A percentile compares a stretch with the other conserved stretches of the same genome.
Evolutionary conservation across 2,888 invertebrate species (phyloP).

Genomic region (Epistrophe grossulariae): DNA sequence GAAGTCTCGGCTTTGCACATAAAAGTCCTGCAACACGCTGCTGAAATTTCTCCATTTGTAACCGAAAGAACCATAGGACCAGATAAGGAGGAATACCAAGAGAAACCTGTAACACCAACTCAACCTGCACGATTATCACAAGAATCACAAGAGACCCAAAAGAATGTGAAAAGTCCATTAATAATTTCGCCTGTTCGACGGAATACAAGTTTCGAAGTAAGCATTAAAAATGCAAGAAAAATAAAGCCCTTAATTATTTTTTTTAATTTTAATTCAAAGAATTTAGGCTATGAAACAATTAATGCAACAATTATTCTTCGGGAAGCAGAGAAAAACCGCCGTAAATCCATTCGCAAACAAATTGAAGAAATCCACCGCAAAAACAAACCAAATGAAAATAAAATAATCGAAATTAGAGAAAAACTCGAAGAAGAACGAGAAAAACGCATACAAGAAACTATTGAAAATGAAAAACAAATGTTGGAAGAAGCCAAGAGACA

Average conservation of each 20-base stretch:
- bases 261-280: slow-evolving; percentile 69
- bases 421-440: slow-evolving; percentile 70
- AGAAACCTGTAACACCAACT: neutral
- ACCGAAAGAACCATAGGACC: slow-evolving; percentile 80
- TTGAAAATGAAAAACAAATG: slow-evolving; percentile 77
- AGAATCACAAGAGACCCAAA: slow-evolving; percentile 4
- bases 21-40: slow-evolving; percentile 77
- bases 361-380: slow-evolving; percentile 61
- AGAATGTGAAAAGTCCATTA: slow-evolving; percentile 8
- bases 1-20: slow-evolving; percentile 75
- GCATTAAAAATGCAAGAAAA: neutral
- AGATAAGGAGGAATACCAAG: slow-evolving; percentile 75
- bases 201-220: slow-evolving; percentile 47
- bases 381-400: slow-evolving; percentile 79
- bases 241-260: neutral
- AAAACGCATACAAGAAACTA: slow-evolving; percentile 76
- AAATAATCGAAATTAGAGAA: slow-evolving; percentile 78
- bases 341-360: slow-evolving; percentile 77
- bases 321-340: slow-evolving; percentile 78
- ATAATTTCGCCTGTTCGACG: slow-evolving; percentile 15
- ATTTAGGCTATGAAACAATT: slow-evolving; percentile 77
- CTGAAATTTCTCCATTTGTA: slow-evolving; percentile 77
- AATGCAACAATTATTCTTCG: slow-evolving; percentile 78
- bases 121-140: neutral
- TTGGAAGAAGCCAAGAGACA: slow-evolving; percentile 79